Percentiles rank a stretch among this genome's conserved stretches.
phyloP scores from a whole-genome alignment of 2,113 vertebrate species.

The Australoheros scitulus region DNA sequence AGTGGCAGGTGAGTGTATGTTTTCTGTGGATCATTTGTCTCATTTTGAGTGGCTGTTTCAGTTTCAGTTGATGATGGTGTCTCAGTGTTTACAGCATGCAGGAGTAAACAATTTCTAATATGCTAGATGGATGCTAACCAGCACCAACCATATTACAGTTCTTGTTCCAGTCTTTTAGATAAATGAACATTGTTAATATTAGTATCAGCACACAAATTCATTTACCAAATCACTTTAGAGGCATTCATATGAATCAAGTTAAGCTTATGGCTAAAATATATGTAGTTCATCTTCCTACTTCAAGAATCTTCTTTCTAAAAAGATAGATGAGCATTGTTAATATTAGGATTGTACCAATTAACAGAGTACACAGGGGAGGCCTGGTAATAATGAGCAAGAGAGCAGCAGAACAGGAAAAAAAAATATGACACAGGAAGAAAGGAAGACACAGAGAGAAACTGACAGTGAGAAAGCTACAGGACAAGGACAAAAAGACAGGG shows the following conservation, averaged over 20 bases:
- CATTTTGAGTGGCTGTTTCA: not conserved
- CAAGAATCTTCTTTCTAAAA: slow-evolving; percentile 51
- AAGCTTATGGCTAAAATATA: not conserved
- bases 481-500: slow-evolving; percentile 19
- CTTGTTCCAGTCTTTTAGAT: not conserved
- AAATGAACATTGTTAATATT: not conserved
- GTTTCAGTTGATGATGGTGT: not conserved
- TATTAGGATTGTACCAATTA: slow-evolving; percentile 74
- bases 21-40: not conserved
- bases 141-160: not conserved
- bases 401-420: slow-evolving; percentile 7
- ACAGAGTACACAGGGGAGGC: slow-evolving; percentile 58
- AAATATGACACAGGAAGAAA: slow-evolving; percentile 46
- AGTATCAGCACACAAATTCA: not conserved
- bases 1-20: not conserved
- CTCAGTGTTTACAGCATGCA: not conserved
- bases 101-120: not conserved
- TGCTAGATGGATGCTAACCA: not conserved
- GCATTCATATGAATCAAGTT: not conserved
- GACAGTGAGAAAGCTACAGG: slow-evolving; percentile 25
- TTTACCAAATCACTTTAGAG: not conserved
- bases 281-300: slow-evolving; percentile 63
- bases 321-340: slow-evolving; percentile 61
- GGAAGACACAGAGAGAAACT: slow-evolving; percentile 36
- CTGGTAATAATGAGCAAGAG: slow-evolving; percentile 55